phyloP scores from a whole-genome alignment of 2,888 invertebrate genomes.

The Uloborus plumipes region DNA sequence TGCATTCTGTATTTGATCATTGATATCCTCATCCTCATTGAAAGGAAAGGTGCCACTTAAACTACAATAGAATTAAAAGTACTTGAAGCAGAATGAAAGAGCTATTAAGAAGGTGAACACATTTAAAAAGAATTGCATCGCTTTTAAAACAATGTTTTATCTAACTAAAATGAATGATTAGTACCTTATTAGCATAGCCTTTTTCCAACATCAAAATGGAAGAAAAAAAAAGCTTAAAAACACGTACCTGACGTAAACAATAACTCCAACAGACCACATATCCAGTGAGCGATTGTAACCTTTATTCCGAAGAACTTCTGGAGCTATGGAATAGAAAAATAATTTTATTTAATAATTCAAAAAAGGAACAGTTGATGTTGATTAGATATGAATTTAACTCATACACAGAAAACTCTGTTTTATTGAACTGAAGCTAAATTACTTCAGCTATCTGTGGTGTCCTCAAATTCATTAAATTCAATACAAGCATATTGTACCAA shows the following conservation, averaged over 20 bases:
- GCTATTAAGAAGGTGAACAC: neutral
- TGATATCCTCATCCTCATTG: constrained; percentile 99
- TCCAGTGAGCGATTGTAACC: constrained; percentile 98
- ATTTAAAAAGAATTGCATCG: neutral
- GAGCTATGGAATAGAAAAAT: constrained; percentile 77
- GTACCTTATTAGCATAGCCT: neutral
- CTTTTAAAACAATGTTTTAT: neutral
- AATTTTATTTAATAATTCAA: no score
- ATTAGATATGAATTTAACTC: no score
- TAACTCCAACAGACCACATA: constrained; percentile 99
- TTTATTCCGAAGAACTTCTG: constrained; percentile 97
- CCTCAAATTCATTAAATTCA: no score
- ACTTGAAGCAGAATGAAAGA: neutral
- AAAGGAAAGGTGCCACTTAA: constrained; percentile 99
- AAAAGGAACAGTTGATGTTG: no score
- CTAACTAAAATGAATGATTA: no score
- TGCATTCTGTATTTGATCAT: constrained; percentile 99
- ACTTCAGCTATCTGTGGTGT: no score
- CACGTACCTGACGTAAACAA: constrained; percentile 86
- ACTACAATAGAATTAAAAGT: constrained; percentile 73
- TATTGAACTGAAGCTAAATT: no score
- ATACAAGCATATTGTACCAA: no score
- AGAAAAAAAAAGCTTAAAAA: neutral
- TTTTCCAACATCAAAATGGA: neutral
- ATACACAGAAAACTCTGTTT: no score